phyloP scores from a whole-genome alignment of 64 coral and sea anemone species.

The Stylophora pistillata region DNA sequence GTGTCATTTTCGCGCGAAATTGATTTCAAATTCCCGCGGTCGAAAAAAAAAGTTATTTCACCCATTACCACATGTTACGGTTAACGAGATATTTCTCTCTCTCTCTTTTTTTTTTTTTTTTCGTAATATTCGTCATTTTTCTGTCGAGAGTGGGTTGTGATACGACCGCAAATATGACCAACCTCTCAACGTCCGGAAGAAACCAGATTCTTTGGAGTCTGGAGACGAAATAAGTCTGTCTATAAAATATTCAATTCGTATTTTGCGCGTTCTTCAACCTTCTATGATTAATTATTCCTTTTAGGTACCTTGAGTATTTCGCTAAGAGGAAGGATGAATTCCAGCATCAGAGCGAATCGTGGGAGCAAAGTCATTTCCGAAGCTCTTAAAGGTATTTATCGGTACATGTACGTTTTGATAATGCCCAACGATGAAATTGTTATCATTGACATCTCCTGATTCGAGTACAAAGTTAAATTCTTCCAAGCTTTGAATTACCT shows the following conservation, averaged over 20 bases:
- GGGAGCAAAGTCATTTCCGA: neutral
- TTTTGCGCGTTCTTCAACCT: neutral
- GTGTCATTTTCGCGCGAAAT: slow-evolving; percentile 9
- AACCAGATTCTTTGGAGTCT: neutral
- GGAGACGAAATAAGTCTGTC: neutral
- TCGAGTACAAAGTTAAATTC: neutral
- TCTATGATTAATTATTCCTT: neutral
- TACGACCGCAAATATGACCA: neutral
- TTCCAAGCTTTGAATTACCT: neutral
- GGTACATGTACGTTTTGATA: neutral
- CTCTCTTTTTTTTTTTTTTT: too few species aligned
- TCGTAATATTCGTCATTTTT: neutral
- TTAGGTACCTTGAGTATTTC: neutral
- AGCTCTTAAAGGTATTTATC: slow-evolving; percentile 18
- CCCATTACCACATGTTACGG: neutral
- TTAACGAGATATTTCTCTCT: neutral
- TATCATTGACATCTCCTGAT: neutral
- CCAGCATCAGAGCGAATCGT: neutral
- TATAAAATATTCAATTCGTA: slow-evolving; percentile 7
- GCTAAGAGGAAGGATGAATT: neutral
- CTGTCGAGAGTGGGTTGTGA: neutral
- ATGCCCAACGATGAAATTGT: neutral
- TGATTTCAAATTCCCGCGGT: neutral
- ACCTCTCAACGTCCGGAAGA: slow-evolving; percentile 4
- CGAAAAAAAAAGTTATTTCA: neutral